Evolutionary conservation across 2,888 invertebrate species (phyloP).

Genomic region (Andrena trimmerana): DNA sequence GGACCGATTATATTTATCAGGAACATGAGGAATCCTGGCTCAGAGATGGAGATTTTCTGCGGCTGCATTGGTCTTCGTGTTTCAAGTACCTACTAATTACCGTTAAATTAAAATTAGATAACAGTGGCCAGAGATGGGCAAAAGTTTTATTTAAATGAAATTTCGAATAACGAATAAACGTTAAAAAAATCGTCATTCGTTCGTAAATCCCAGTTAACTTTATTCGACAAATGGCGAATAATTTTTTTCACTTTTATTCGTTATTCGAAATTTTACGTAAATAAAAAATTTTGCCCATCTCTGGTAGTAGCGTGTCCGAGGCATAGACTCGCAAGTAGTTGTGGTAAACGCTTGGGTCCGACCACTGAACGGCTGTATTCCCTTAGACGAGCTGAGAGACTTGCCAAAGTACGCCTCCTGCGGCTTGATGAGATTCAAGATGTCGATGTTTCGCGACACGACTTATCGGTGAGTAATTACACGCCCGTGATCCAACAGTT

Average conservation of each 20-base stretch:
- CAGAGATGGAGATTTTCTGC: constrained; percentile 82
- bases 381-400: constrained; percentile 86
- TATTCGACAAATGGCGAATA: too few relatives aligned
- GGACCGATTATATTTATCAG: constrained; percentile 73
- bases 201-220: too few relatives aligned
- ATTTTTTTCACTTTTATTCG: too few relatives aligned
- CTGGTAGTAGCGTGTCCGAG: not conserved
- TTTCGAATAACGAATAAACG: too few relatives aligned
- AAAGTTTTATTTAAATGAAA: too few relatives aligned
- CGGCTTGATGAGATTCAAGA: constrained; percentile 88
- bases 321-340: not conserved
- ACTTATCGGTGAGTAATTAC: constrained; percentile 85
- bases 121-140: too few relatives aligned
- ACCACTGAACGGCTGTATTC: constrained; percentile 47
- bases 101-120: not conserved
- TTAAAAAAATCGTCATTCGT: too few relatives aligned
- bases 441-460: constrained; percentile 87
- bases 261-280: too few relatives aligned
- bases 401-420: constrained; percentile 88
- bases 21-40: constrained; percentile 78
- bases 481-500: not conserved
- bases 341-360: not conserved
- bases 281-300: too few relatives aligned
- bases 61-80: constrained; percentile 84
- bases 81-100: constrained; percentile 76